phyloP scores from a whole-genome alignment of 2,888 invertebrate genomes.

The Acrocera orbiculus region DNA sequence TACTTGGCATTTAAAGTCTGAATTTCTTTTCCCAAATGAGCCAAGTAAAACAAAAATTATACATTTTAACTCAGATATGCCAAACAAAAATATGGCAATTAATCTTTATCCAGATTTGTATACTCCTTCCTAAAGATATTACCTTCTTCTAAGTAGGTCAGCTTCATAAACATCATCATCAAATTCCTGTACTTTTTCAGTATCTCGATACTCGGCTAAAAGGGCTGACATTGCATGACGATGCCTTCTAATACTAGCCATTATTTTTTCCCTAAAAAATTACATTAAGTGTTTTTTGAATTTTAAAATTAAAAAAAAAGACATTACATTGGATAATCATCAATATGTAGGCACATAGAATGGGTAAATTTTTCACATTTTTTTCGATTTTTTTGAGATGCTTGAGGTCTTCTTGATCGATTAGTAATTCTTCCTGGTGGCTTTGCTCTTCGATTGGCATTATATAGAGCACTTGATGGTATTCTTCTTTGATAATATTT shows the following conservation, averaged over 20 bases:
- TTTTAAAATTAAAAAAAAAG: too few relatives aligned
- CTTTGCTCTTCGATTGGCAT: constrained; percentile 26
- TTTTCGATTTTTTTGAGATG: too few relatives aligned
- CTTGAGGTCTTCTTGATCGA: too few relatives aligned
- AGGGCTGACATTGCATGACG: constrained; percentile 51
- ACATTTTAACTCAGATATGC: too few relatives aligned
- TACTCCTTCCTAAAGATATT: too few relatives aligned
- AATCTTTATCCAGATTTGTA: too few relatives aligned
- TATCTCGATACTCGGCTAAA: constrained; percentile 49
- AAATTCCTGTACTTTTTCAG: constrained; percentile 32
- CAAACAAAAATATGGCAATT: too few relatives aligned
- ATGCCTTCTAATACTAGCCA: constrained; percentile 46
- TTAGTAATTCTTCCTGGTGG: constrained; percentile 27
- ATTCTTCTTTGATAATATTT: constrained; percentile 19
- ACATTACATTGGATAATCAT: constrained; percentile 62
- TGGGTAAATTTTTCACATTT: constrained; percentile 52
- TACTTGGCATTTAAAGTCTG: too few relatives aligned
- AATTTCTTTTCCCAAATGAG: too few relatives aligned
- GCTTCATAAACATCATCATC: constrained; percentile 26
- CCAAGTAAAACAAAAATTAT: too few relatives aligned
- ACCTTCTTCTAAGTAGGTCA: constrained; percentile 22
- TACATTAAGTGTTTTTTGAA: too few relatives aligned
- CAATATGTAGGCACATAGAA: constrained; percentile 51
- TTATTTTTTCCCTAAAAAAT: constrained; percentile 43
- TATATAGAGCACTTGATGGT: constrained; percentile 9